These are phyloP conservation scores for Ophioninae sp. DNA, from an alignment of 2,888 invertebrate genomes.

Conservation along the genomic window DNA sequence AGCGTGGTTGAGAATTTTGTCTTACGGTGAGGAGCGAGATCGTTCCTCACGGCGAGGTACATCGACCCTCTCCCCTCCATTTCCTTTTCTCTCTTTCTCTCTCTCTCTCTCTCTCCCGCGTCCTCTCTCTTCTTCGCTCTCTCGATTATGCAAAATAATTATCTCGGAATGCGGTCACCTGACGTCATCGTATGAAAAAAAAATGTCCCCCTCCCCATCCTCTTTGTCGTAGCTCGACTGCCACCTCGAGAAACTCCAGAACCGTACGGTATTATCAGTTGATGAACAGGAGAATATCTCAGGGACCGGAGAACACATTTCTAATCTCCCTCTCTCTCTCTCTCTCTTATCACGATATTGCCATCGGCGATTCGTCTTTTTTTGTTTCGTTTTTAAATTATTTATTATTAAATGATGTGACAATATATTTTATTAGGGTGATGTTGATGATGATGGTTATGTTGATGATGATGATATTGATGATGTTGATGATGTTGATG, in stretches of 20 bases:
- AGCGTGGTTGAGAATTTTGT: constrained; percentile 17
- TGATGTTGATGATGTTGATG: too few species aligned
- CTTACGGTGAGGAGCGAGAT: neutral
- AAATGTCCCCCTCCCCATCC: constrained; percentile 49
- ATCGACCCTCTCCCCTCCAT: constrained; percentile 14
- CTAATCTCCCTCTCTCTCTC: too few species aligned
- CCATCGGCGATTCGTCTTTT: constrained; percentile 12
- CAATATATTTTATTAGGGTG: too few species aligned
- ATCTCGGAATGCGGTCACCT: constrained; percentile 80
- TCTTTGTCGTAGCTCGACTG: too few species aligned
- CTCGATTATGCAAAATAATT: constrained; percentile 79
- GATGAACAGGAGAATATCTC: constrained; percentile 22
- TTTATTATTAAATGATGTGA: too few species aligned
- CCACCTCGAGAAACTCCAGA: neutral
- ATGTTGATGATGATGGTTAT: too few species aligned
- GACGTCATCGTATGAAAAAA: constrained; percentile 70
- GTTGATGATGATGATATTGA: too few species aligned
- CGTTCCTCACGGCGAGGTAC: constrained; percentile 18
- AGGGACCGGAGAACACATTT: constrained; percentile 12
- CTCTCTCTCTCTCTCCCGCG: constrained; percentile 6
- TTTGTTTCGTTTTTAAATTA: neutral
- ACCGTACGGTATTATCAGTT: constrained; percentile 21
- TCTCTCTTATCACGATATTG: constrained; percentile 21
- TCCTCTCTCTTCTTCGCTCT: constrained; percentile 37
- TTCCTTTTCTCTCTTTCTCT: neutral